A percentile compares a stretch with the other conserved stretches of the same genome.
phyloP scores from a whole-genome alignment of 2,888 invertebrate genomes.

The Meta bourneti region DNA sequence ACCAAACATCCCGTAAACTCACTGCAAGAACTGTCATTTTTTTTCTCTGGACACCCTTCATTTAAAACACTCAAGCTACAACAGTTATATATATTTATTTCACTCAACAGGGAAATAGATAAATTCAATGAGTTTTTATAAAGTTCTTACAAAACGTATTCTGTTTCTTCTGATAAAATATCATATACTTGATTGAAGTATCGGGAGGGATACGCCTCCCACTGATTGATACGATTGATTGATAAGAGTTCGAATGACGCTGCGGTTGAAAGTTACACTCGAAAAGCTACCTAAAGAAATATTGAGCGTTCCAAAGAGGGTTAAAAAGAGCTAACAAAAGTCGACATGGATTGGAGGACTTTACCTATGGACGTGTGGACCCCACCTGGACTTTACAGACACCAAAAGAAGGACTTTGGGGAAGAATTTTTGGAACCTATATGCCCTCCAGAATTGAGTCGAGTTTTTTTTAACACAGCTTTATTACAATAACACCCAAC shows the following conservation, averaged over 20 bases:
- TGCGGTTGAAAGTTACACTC: not conserved
- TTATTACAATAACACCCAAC: no score
- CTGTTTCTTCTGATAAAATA: constrained; percentile 26
- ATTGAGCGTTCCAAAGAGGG: constrained; percentile 54
- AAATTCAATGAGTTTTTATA: constrained; percentile 31
- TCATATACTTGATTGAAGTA: constrained; percentile 30
- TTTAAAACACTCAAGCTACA: constrained; percentile 33
- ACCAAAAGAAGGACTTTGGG: constrained; percentile 4
- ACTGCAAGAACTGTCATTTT: no score
- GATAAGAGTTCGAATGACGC: not conserved
- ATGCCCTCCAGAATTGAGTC: no score
- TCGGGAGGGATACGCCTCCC: not conserved
- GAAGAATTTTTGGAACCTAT: constrained; percentile 5
- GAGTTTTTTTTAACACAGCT: not conserved
- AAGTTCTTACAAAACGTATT: constrained; percentile 63
- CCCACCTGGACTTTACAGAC: no score
- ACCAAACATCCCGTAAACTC: no score
- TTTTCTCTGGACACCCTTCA: not conserved
- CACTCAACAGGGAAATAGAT: constrained; percentile 55
- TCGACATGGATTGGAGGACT: constrained; percentile 2
- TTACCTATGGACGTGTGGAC: not conserved
- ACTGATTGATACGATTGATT: not conserved
- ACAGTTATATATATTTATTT: constrained; percentile 33
- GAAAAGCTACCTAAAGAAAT: constrained; percentile 68
- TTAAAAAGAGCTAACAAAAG: not conserved